A percentile compares a stretch with the other conserved stretches of the same genome.
These are phyloP conservation scores for Pangasianodon gigas DNA, from an alignment of 2,113 vertebrate species.

Conservation along the genomic window DNA sequence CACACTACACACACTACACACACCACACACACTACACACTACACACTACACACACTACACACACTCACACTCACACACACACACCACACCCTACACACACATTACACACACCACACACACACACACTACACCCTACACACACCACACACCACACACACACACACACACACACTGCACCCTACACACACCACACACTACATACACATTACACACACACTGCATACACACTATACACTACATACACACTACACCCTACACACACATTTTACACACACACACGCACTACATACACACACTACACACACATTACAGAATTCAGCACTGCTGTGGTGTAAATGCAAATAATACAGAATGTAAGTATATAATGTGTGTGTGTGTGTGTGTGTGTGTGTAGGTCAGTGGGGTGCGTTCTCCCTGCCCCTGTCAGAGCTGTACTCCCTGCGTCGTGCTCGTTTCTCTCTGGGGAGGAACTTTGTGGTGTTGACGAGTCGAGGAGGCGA, in stretches of 20 bases:
- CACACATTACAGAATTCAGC: neutral
- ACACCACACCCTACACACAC: neutral
- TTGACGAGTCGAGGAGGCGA: constrained; percentile 83
- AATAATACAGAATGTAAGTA: neutral
- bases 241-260: too few relatives aligned
- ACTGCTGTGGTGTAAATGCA: neutral
- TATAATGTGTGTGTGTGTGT: neutral
- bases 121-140: too few relatives aligned
- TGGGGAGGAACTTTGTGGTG: constrained; percentile 87
- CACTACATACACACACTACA: neutral
- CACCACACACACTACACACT: neutral
- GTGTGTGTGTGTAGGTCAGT: constrained; percentile 68
- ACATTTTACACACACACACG: too few relatives aligned
- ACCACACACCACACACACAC: too few relatives aligned
- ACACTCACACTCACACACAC: neutral
- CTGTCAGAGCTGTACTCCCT: constrained; percentile 88
- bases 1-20: neutral
- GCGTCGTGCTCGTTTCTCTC: constrained; percentile 82
- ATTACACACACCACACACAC: too few relatives aligned
- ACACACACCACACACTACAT: too few relatives aligned
- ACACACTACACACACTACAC: neutral
- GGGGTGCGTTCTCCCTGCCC: constrained; percentile 84
- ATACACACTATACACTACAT: too few relatives aligned
- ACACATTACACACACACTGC: too few relatives aligned
- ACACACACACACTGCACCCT: too few relatives aligned